These are phyloP conservation scores for Mystacides longicornis DNA, from an alignment of 2,888 invertebrate genomes.

Conservation along the genomic window DNA sequence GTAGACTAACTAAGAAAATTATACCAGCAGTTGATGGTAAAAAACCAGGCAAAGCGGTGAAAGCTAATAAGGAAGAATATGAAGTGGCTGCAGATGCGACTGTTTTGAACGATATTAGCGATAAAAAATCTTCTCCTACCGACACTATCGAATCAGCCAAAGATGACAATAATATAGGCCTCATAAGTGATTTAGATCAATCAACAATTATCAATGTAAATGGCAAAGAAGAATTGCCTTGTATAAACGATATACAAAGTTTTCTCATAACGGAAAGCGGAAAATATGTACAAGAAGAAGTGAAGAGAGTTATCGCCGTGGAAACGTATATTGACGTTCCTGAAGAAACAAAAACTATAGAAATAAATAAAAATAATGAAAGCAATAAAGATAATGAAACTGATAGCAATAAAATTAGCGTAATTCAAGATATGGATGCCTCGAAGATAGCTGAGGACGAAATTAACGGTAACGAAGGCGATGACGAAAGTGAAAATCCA, in stretches of 20 bases:
- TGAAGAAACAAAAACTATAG: slow-evolving; percentile 21
- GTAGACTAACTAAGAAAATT: slow-evolving; percentile 22
- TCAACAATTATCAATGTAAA: slow-evolving; percentile 49
- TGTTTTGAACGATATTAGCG: slow-evolving; percentile 33
- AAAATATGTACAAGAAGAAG: slow-evolving; percentile 18
- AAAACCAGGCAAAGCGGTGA: slow-evolving; percentile 27
- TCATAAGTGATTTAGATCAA: slow-evolving; percentile 41
- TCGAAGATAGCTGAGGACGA: slow-evolving; percentile 23
- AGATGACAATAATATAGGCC: slow-evolving; percentile 40
- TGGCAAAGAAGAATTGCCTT: slow-evolving; percentile 65
- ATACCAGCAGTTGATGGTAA: slow-evolving; percentile 14
- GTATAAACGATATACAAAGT: slow-evolving; percentile 38
- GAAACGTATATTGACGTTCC: slow-evolving; percentile 19
- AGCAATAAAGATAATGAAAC: slow-evolving; percentile 8
- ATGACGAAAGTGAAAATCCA: slow-evolving; percentile 29
- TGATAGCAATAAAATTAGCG: slow-evolving; percentile 8
- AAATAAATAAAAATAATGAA: slow-evolving; percentile 23
- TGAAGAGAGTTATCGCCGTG: slow-evolving; percentile 21
- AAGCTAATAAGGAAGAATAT: slow-evolving; percentile 38
- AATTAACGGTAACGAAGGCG: slow-evolving; percentile 27
- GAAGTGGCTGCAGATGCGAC: slow-evolving; percentile 51
- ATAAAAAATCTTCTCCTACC: slow-evolving; percentile 9
- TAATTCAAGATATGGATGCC: slow-evolving; percentile 3
- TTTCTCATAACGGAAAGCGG: slow-evolving; percentile 27
- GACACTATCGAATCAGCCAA: slow-evolving; percentile 27